phyloP scores from a whole-genome alignment of 2,113 vertebrate species.

The Tretioscincus oriximinensis region DNA sequence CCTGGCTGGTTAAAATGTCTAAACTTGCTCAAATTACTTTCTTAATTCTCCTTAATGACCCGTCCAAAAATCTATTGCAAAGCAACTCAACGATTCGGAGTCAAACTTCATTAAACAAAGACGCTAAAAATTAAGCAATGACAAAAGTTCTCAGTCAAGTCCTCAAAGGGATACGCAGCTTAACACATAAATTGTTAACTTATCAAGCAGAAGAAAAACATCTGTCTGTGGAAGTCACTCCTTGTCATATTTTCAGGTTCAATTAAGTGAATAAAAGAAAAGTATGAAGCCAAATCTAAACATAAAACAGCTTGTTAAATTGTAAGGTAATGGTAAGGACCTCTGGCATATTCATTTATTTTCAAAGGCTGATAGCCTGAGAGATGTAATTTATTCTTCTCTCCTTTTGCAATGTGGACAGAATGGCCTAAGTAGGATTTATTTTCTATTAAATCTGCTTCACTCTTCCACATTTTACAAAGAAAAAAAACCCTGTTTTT shows the following conservation, averaged over 20 bases:
- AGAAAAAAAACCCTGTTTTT: no score
- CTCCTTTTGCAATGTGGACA: no score
- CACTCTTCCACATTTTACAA: no score
- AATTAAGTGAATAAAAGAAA: slow-evolving; percentile 22
- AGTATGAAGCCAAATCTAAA: slow-evolving; percentile 10
- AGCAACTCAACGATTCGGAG: slow-evolving; percentile 18
- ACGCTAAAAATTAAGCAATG: slow-evolving; percentile 26
- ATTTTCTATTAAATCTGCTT: no score
- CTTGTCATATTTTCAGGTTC: slow-evolving; percentile 30
- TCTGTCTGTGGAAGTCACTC: slow-evolving; percentile 23
- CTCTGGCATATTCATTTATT: background rate
- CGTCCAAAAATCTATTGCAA: slow-evolving; percentile 22
- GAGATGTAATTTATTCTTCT: no score
- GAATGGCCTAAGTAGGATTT: no score
- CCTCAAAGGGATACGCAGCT: slow-evolving; percentile 32
- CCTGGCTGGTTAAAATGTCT: background rate
- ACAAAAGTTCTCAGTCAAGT: slow-evolving; percentile 18
- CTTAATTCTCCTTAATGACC: slow-evolving; percentile 33
- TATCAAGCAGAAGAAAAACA: slow-evolving; percentile 33
- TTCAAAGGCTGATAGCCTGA: no score
- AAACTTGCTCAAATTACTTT: slow-evolving; percentile 11
- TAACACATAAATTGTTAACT: slow-evolving; percentile 32
- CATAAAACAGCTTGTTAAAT: background rate
- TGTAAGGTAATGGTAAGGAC: background rate
- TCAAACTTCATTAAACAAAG: slow-evolving; percentile 35